Base-by-base conservation (phyloP, 2,888 invertebrate species). In the Parnassius glacialis region DNA sequence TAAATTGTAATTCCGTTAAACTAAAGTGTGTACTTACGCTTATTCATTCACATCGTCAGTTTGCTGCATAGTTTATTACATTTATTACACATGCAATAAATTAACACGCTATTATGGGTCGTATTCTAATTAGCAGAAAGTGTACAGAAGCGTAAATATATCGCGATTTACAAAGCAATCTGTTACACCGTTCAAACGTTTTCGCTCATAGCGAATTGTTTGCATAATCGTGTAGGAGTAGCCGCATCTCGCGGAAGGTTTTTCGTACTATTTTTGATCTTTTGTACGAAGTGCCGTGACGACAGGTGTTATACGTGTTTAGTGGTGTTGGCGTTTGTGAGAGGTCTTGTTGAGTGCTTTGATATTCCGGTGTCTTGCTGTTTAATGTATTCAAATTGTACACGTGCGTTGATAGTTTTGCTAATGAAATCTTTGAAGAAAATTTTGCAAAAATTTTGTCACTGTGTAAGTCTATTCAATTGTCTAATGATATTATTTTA, bases 341-440 rank as follows among this genome's bases (percentile, higher is more conserved):
- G 57, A 65, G 65, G 79, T 83, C 79, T 81, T 74, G 82, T 81
- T 74, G 82, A 78, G 75, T 74, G 76, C 69, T 75, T 25, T 25
- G 7, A 25, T 20, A 62, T 59, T 63, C 57, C 59, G 57, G 65
- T 57, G 13, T 56, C 16, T 62, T 48, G 61, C 58, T 64, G 62
- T 64, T 59, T 57, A 47, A 20, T 60, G 65, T 69, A 59, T 65
- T 64, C 67, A 69, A 72, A 71, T 51, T 66, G 47, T 44, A 68
- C 67, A 61, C 71, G 71, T 65, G 60, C 59, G 61, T 68, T 65
- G 66, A 64, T 67, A 48, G 62, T 65, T 67, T 56, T 62, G 64
- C 64, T 63, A 12, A 83, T 83, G 83, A 79, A 79, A 65, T 80
- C 79, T 62, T 56, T 83, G 44, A 78, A 76, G 73, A 81, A 78